Percentiles rank a stretch among this genome's conserved stretches.
phyloP scores from a whole-genome alignment of 2,888 invertebrate species.

The Troilus luridus region DNA sequence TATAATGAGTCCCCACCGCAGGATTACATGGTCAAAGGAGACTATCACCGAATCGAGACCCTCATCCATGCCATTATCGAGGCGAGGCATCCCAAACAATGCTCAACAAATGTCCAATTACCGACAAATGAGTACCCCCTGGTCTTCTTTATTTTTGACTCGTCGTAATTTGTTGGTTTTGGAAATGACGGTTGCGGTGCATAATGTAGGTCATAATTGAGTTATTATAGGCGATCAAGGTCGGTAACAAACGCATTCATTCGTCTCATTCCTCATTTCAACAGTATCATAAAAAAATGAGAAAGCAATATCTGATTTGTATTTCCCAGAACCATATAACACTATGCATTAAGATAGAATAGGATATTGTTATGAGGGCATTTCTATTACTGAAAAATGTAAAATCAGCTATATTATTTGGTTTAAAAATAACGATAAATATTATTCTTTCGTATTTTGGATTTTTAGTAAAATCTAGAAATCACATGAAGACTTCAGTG shows the following conservation, averaged over 20 bases:
- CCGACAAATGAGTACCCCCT: not conserved
- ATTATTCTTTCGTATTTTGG: too few relatives aligned
- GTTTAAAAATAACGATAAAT: too few relatives aligned
- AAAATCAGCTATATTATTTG: too few relatives aligned
- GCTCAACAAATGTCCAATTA: slow-evolving; percentile 32
- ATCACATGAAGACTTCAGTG: too few relatives aligned
- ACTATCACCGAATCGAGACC: not conserved
- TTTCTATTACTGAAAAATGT: too few relatives aligned
- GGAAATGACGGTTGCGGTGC: not conserved
- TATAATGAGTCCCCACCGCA: slow-evolving; percentile 42
- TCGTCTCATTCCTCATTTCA: not conserved
- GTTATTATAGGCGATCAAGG: not conserved
- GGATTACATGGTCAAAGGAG: slow-evolving; percentile 35
- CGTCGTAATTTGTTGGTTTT: slow-evolving; percentile 18
- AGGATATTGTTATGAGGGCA: too few relatives aligned
- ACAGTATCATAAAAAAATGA: too few relatives aligned
- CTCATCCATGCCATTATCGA: not conserved
- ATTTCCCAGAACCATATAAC: too few relatives aligned
- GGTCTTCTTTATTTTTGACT: slow-evolving; percentile 1
- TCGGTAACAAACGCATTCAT: not conserved
- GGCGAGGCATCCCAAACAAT: slow-evolving; percentile 6
- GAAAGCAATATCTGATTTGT: too few relatives aligned
- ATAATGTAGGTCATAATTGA: slow-evolving; percentile 17
- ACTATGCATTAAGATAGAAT: too few relatives aligned
- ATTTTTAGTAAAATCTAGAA: too few relatives aligned